phyloP scores from a whole-genome alignment of 2,888 invertebrate genomes.

The Xestia rhomboidea region DNA sequence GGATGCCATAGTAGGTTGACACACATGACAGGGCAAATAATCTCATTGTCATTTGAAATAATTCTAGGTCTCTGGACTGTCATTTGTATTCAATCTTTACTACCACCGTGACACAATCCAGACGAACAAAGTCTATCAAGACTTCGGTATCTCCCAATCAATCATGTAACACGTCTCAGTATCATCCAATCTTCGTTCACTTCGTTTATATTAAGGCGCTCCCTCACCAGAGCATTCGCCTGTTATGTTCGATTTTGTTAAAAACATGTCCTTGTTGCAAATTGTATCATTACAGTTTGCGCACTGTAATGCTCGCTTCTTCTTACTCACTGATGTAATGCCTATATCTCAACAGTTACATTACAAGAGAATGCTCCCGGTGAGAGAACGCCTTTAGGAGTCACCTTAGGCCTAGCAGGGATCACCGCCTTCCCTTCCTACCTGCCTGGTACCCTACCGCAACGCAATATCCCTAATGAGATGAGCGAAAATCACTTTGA shows the following conservation, averaged over 20 bases:
- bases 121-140: not conserved
- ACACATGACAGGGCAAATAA: not conserved
- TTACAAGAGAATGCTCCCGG: not conserved
- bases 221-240: not conserved
- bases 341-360: not conserved
- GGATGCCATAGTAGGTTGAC: not conserved
- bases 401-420: slow-evolving; percentile 6
- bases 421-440: not conserved
- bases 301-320: not conserved
- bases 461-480: slow-evolving; percentile 67
- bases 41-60: not conserved
- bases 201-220: slow-evolving; percentile 32
- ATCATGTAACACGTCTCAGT: slow-evolving; percentile 17
- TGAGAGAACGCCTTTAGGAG: not conserved
- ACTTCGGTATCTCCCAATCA: not conserved
- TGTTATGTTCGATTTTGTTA: not conserved
- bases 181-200: slow-evolving; percentile 9
- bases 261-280: not conserved
- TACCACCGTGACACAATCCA: not conserved
- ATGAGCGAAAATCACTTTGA: slow-evolving; percentile 57
- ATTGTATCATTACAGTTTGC: not conserved
- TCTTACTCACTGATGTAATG: not conserved
- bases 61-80: not conserved
- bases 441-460: slow-evolving; percentile 8
- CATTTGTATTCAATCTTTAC: not conserved